Evolutionary conservation across 2,888 invertebrate genomes (phyloP), one percentile per base, ranked within the genome.

Genomic region (Nezara viridula): DNA sequence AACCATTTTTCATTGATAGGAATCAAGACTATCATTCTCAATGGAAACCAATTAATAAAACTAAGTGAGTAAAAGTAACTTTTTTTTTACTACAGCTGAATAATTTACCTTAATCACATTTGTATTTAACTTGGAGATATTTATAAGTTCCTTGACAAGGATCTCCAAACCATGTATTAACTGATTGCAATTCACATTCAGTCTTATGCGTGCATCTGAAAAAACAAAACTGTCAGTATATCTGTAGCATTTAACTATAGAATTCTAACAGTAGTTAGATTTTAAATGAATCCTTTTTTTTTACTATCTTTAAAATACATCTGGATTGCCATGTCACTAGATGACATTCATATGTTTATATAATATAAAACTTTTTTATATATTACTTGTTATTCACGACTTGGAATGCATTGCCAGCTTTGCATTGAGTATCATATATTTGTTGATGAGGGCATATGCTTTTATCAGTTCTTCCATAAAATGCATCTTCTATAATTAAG

Each of bases 61-160:
- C n/a, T n/a, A n/a, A n/a, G n/a, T n/a, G n/a, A n/a, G n/a, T n/a
- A n/a, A n/a, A n/a, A n/a, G 19, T 50, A 19, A 19, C 16, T 32
- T 73, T 60, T 19, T 37, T 12, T 73, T 73, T 0, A 73, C 32
- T 73, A 21, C 24, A 2, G 24, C 7, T 73, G 37, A 21, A 73
- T 73, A 73, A 73, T 21, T 21, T 37, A 73, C 66, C 66, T 73
- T 73, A 7, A 19, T 19, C 66, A 21, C 66, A 73, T 73, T 73
- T 73, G 37, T 73, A 73, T 73, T 73, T 37, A 37, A 73, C 21
- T 73, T 73, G 66, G 6, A 73, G 66, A 73, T 73, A 73, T 73
- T 73, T 73, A 19, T 73, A 1, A 21, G 66, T 73, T 37, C 37
- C 37, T 37, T 7, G 19, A 73, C 66, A 73, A 37, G 66, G 66